Conservation (phyloP, 2,113 vertebrate genomes). For the Trichechus manatus region DNA sequence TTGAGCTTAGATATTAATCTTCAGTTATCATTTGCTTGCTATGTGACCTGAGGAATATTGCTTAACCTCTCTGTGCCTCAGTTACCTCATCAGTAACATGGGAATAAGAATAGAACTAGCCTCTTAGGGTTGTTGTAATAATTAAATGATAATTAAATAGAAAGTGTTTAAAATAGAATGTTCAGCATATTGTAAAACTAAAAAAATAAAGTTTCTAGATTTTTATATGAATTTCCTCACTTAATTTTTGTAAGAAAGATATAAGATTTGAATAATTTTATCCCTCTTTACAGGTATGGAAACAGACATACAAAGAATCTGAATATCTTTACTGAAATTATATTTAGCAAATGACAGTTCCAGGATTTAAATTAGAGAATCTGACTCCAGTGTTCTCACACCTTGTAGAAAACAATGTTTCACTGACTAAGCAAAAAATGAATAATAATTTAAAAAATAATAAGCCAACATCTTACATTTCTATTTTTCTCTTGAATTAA, state of each 20-base stretch:
- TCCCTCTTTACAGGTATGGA: not conserved
- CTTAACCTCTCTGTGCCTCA: not conserved
- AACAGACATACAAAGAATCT: not conserved
- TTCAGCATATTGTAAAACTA: not conserved
- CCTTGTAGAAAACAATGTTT: too few species aligned
- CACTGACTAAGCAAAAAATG: not conserved
- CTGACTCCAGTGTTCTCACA: not conserved
- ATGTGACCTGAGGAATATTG: not conserved
- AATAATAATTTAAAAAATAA: not conserved
- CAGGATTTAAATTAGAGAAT: not conserved
- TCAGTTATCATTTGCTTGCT: not conserved
- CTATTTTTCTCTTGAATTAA: not conserved
- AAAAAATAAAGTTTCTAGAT: not conserved
- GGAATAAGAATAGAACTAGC: not conserved
- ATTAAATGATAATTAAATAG: not conserved
- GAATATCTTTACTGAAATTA: not conserved
- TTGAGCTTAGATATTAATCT: not conserved
- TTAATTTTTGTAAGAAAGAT: not conserved
- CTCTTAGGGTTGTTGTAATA: not conserved
- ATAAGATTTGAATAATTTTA: not conserved
- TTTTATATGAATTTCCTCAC: not conserved
- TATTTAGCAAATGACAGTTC: not conserved
- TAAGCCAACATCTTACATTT: not conserved
- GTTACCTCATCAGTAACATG: not conserved
- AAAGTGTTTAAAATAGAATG: not conserved